Evolutionary conservation across 2,888 invertebrate genomes (phyloP), one percentile per base, ranked within the genome.

Genomic region (Papilio protenor): DNA sequence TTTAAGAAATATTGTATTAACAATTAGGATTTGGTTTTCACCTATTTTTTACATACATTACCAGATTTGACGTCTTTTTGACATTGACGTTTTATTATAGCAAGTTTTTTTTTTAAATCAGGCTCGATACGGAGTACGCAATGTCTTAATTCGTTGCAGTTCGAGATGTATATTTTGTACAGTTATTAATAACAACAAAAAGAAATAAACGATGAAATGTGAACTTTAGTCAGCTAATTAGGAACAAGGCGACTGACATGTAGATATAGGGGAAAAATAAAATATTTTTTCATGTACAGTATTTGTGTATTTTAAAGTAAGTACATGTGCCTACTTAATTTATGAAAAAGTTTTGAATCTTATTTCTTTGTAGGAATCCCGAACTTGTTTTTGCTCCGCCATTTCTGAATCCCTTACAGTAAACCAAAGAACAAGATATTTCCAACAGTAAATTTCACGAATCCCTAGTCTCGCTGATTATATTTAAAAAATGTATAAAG

Each of bases 211-310:
- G 79, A 78, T 69, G 79, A 79, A 61, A 77, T 81, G 81, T 80
- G 80, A 80, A 82, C 81, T 74, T 81, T 83, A 84, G 84, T 84
- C 84, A 82, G 83, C 82, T 73, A 79, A 76, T 59, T 80, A 79
- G 71, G 45, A 77, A 75, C 77, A 80, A 83, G 81, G 83, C 81
- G 87, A 87, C 88, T 89, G 88, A 87, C 84, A 55, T 86, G 84
- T 89, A 88, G 85, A 84, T 85, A 84, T 86, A 85, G 83, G 80
- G 79, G 81, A 78, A 80, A 82, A 80, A 70, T 45, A 33, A 80
- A 77, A 82, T 86, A 83, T 86, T 86, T 87, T 87, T 87, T 85
- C 83, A 85, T 89, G 90, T 90, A 90, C 89, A 90, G 88, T 89
- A 86, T 87, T 86, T 83, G 83, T 84, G 82, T 85, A 80, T 81